These are phyloP conservation scores for Cephus nigrinus DNA, from an alignment of 2,888 invertebrate genomes.

Conservation along the genomic window DNA sequence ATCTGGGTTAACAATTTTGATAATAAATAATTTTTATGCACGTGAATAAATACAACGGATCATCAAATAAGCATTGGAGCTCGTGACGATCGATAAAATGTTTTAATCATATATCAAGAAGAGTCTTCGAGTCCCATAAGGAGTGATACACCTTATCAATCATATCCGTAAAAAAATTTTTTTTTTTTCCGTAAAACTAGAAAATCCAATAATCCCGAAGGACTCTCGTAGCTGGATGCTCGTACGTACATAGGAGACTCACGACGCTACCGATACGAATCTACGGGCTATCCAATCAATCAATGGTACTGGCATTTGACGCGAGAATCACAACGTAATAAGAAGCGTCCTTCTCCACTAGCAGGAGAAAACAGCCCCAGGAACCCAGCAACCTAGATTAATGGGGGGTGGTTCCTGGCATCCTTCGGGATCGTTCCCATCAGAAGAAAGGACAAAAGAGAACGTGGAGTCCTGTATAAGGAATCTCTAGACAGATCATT, in stretches of 20 bases:
- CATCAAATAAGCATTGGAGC: too few species aligned
- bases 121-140: too few species aligned
- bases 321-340: slow-evolving; percentile 27
- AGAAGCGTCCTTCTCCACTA: neutral
- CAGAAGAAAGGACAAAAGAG: neutral
- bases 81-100: too few species aligned
- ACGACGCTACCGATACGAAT: neutral
- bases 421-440: neutral
- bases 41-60: too few species aligned
- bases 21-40: too few species aligned
- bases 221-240: slow-evolving; percentile 22
- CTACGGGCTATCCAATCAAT: slow-evolving; percentile 29
- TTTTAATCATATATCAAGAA: too few species aligned
- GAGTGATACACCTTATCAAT: neutral
- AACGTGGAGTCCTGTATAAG: neutral
- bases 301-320: slow-evolving; percentile 21
- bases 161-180: neutral
- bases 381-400: neutral
- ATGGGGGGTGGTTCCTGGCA: neutral
- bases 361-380: neutral
- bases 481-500: neutral
- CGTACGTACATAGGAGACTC: slow-evolving; percentile 17
- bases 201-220: slow-evolving; percentile 31
- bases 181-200: slow-evolving; percentile 21
- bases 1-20: neutral